A percentile compares a stretch with the other conserved stretches of the same genome.
Conservation (phyloP, 1,140 invertebrate genomes). For the Chlorops oryzae region DNA sequence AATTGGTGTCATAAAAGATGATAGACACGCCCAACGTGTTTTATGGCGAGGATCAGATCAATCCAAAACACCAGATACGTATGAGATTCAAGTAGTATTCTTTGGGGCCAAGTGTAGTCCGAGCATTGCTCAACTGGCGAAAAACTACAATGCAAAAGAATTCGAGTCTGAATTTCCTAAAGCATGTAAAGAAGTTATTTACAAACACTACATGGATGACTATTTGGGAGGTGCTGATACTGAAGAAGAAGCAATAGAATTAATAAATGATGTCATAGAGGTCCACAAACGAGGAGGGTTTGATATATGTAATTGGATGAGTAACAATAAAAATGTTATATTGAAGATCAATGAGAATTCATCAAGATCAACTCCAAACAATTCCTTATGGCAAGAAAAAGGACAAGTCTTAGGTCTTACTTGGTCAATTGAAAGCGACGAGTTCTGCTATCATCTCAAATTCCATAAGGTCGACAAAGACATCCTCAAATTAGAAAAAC, state of each 20-base stretch:
- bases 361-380: too few relatives aligned
- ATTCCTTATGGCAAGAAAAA: too few relatives aligned
- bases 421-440: slow-evolving; percentile 9
- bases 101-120: too few relatives aligned
- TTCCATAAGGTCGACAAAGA: slow-evolving; percentile 9
- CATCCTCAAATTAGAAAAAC: slow-evolving; percentile 1
- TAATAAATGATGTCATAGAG: slow-evolving; percentile 9
- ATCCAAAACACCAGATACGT: slow-evolving; percentile 5
- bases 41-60: slow-evolving; percentile 5
- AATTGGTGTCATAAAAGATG: too few relatives aligned
- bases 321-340: slow-evolving; percentile 11
- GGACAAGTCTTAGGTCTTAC: slow-evolving; percentile 10
- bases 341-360: too few relatives aligned
- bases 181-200: slow-evolving; percentile 25
- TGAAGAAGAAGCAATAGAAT: slow-evolving; percentile 16
- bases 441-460: slow-evolving; percentile 8
- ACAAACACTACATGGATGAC: slow-evolving; percentile 44
- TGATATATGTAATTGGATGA: slow-evolving; percentile 16
- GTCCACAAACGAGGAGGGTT: slow-evolving; percentile 12
- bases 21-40: too few relatives aligned
- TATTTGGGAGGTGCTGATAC: too few relatives aligned
- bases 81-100: too few relatives aligned
- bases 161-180: slow-evolving; percentile 16
- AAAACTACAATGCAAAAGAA: slow-evolving; percentile 25
- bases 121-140: too few relatives aligned